Evolutionary conservation across 1,140 invertebrate genomes (phyloP), one percentile per base, ranked within the genome.

Genomic region (Bombus cullumanus): DNA sequence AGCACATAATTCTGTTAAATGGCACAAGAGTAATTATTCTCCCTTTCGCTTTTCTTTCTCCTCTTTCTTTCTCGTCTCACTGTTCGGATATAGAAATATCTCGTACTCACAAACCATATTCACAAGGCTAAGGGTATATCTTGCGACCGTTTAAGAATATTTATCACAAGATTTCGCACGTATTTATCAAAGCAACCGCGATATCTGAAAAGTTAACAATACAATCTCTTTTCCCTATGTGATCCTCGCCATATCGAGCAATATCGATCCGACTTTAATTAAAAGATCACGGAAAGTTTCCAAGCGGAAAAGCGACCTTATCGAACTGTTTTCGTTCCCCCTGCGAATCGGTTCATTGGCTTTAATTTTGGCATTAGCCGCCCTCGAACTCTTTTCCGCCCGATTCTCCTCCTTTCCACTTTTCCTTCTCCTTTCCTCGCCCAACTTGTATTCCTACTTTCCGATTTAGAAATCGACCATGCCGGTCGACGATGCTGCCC

Each of bases 381-480:
- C 47, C 47, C 18, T 83, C 73, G 79, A 77, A 88, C 64, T 83
- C 78, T 77, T 87, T 83, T 87, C 83, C 47, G 47, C 47, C 18
- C 18, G 47, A 0, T 22, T 53, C 47, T 53, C 47, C 47, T 53
- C 47, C 47, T 53, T 53, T 53, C 47, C 47, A 53, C 80, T 39
- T 22, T 34, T 37, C 13, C 41, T 34, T 31, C n/a, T 53, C 68
- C 13, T 75, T 64, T 15, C 22, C 28, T n/a, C 34, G 34, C 47
- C 37, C 34, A 31, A 31, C 80, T 57, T 88, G 80, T 86, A 81
- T 83, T 81, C 80, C 72, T 47, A 62, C 68, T 90, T 82, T 76
- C 76, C 73, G 88, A 71, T 86, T 79, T 81, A 77, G 88, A 89
- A 90, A 90, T 88, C 88, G 89, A 88, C 90, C 89, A 75, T 39